These are phyloP conservation scores for Entomobrya proxima DNA, from an alignment of 2,888 invertebrate species.

Conservation along the genomic window DNA sequence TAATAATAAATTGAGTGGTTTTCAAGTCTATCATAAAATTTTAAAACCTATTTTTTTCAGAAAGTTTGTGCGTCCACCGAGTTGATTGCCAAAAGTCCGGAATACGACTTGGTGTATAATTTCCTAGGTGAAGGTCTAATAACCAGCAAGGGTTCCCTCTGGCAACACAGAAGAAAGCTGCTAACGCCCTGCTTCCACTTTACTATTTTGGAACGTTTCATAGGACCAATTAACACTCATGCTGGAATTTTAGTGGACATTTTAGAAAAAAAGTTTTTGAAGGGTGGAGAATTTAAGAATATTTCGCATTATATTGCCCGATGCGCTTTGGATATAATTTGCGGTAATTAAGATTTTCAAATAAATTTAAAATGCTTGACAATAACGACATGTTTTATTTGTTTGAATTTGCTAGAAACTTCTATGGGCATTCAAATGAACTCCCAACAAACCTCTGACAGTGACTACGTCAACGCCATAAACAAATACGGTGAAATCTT, in stretches of 20 bases:
- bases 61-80: conserved; percentile 81
- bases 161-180: conserved; percentile 84
- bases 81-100: conserved; percentile 81
- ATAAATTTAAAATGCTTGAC: background rate
- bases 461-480: conserved; percentile 52
- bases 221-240: conserved; percentile 84
- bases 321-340: conserved; percentile 83
- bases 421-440: conserved; percentile 68
- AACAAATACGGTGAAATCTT: conserved; percentile 57
- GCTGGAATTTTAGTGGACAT: conserved; percentile 81
- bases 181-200: conserved; percentile 89
- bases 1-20: background rate
- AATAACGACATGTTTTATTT: background rate
- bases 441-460: conserved; percentile 41
- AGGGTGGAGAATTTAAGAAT: conserved; percentile 78
- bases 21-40: background rate
- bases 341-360: conserved; percentile 78
- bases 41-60: conserved; percentile 76
- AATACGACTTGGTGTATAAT: conserved; percentile 80
- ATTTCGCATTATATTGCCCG: conserved; percentile 82
- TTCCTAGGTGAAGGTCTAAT: conserved; percentile 82
- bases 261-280: conserved; percentile 76
- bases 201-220: conserved; percentile 85
- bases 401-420: conserved; percentile 52
- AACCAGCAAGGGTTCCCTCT: conserved; percentile 81